Conservation (phyloP, 2,888 invertebrate genomes). For the Yponomeuta plumbellus region DNA sequence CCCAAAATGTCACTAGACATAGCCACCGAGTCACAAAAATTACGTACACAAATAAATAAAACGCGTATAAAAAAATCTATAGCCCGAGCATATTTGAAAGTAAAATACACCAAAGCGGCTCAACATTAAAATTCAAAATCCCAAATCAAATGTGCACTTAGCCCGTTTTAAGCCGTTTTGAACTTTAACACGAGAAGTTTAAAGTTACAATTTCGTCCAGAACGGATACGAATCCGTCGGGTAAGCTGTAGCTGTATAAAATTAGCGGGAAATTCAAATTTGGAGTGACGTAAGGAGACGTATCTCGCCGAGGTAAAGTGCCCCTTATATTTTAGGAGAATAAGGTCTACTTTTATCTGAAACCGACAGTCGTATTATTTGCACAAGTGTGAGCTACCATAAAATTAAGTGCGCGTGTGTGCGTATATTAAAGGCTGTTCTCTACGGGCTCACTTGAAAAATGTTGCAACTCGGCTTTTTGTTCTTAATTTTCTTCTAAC, state of each 20-base stretch:
- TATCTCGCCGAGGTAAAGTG: slow-evolving; percentile 22
- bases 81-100: background rate
- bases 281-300: background rate
- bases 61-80: background rate
- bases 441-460: slow-evolving; percentile 33
- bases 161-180: background rate
- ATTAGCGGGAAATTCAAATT: slow-evolving; percentile 14
- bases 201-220: slow-evolving; percentile 8
- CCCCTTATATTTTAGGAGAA: slow-evolving; percentile 15
- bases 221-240: slow-evolving; percentile 3
- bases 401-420: slow-evolving; percentile 53
- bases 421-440: slow-evolving; percentile 58
- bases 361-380: slow-evolving; percentile 4
- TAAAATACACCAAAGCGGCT: slow-evolving; percentile 1
- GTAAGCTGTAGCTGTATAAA: slow-evolving; percentile 15
- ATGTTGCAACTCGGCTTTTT: slow-evolving; percentile 39
- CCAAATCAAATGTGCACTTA: background rate
- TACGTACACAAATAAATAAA: slow-evolving; percentile 3
- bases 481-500: background rate
- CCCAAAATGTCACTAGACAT: background rate
- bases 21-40: slow-evolving; percentile 10
- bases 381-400: slow-evolving; percentile 37
- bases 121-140: slow-evolving; percentile 4
- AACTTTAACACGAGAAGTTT: slow-evolving; percentile 1
- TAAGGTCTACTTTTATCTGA: slow-evolving; percentile 25